A percentile compares a stretch with the other conserved stretches of the same genome.
phyloP scores from a whole-genome alignment of 2,113 vertebrate genomes.

The Halichoeres trimaculatus region DNA sequence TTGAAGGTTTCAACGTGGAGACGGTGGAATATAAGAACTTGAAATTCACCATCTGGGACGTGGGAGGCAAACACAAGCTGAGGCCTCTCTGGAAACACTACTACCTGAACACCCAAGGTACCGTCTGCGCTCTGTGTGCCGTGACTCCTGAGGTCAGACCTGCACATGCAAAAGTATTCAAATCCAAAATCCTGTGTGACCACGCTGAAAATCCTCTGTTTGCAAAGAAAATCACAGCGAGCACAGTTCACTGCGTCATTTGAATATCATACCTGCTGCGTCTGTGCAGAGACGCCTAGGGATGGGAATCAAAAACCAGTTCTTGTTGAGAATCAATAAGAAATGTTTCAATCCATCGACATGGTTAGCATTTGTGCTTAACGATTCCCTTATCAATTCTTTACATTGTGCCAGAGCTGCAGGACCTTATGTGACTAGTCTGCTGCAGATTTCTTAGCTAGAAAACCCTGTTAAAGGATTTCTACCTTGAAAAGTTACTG shows the following conservation, averaged over 20 bases:
- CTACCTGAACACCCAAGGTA: conserved; percentile 99
- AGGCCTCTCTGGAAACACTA: conserved; percentile 99
- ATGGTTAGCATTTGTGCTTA: no score
- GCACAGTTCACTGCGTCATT: background rate
- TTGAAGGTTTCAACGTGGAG: conserved; percentile 96
- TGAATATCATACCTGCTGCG: background rate
- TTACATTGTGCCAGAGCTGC: no score
- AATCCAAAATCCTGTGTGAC: background rate
- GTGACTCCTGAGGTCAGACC: background rate
- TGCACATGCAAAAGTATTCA: background rate
- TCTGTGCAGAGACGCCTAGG: no score
- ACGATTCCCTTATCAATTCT: no score
- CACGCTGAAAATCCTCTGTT: background rate
- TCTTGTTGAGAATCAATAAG: no score
- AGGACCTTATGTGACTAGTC: no score
- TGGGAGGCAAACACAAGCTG: conserved; percentile 97
- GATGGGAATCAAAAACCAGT: no score
- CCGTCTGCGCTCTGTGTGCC: background rate
- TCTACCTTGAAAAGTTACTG: no score
- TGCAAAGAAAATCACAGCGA: no score
- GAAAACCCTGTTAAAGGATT: no score
- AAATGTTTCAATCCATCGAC: no score
- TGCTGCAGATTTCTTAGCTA: no score
- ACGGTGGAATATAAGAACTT: conserved; percentile 99
- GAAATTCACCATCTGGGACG: conserved; percentile 99